Evolutionary conservation across 2,888 invertebrate species (phyloP).

Genomic region (Rhamnusium bicolor): DNA sequence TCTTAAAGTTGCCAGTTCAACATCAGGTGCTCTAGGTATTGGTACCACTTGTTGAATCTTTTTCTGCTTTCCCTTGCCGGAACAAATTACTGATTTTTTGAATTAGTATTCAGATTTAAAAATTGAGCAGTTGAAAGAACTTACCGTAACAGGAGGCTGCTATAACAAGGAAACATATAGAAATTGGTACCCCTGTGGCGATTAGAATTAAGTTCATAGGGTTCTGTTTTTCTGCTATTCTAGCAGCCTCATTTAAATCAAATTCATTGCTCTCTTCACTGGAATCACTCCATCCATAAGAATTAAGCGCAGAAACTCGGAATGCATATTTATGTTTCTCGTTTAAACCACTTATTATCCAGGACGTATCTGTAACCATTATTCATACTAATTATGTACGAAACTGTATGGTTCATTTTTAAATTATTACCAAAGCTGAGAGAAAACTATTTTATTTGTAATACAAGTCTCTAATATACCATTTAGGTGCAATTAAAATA

Average conservation of each 20-base stretch:
- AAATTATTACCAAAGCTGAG: no score
- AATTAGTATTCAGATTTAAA: conserved; percentile 8
- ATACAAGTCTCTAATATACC: no score
- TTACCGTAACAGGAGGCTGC: conserved; percentile 74
- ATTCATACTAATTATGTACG: no score
- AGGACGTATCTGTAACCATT: conserved; percentile 80
- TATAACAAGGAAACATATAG: conserved; percentile 69
- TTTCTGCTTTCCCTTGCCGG: conserved; percentile 75
- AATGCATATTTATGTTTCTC: conserved; percentile 79
- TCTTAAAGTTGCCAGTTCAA: conserved; percentile 89
- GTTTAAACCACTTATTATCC: conserved; percentile 82
- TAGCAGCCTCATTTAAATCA: conserved; percentile 70
- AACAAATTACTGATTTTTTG: conserved; percentile 51
- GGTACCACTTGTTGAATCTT: conserved; percentile 73
- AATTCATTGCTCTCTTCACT: conserved; percentile 80
- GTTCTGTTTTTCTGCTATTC: conserved; percentile 73
- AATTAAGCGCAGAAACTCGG: conserved; percentile 85
- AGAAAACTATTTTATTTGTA: no score
- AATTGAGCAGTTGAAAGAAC: conserved; percentile 53
- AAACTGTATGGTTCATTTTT: no score
- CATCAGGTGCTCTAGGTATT: conserved; percentile 75
- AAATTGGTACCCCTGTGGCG: conserved; percentile 77
- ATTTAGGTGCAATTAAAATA: no score
- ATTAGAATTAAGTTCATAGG: conserved; percentile 74
- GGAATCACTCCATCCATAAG: conserved; percentile 87